phyloP scores from a whole-genome alignment of 2,113 vertebrate species.

The Microcebus jonahi region DNA sequence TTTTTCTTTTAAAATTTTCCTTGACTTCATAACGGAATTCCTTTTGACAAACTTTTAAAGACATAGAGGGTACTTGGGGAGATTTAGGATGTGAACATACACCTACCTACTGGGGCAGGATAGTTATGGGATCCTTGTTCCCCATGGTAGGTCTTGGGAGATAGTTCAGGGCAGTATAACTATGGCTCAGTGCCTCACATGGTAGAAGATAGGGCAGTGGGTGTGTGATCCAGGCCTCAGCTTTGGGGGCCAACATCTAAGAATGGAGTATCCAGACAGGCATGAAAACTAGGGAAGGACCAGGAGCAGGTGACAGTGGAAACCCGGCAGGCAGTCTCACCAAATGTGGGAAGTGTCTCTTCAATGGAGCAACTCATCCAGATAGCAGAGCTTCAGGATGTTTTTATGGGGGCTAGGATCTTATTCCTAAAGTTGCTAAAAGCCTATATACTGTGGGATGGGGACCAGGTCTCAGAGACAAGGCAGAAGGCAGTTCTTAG shows the following conservation, averaged over 20 bases:
- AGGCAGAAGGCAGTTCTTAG: background rate
- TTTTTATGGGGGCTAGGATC: background rate
- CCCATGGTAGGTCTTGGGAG: background rate
- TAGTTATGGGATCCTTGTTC: background rate
- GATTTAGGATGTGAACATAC: background rate
- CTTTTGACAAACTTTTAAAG: background rate
- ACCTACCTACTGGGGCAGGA: background rate
- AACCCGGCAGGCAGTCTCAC: background rate
- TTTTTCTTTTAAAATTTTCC: background rate
- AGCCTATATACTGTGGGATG: background rate
- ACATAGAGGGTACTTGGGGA: background rate
- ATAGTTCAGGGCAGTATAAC: rapidly evolving
- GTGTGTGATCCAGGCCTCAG: background rate
- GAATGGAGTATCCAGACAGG: background rate
- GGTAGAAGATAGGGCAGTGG: background rate
- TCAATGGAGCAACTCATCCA: background rate
- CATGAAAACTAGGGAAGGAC: rapidly evolving
- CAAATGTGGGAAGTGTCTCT: background rate
- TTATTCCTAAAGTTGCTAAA: background rate
- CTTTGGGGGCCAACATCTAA: rapidly evolving
- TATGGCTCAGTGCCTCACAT: rapidly evolving
- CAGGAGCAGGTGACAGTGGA: background rate
- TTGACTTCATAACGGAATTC: background rate
- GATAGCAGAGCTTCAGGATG: background rate
- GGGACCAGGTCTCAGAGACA: background rate